Evolutionary conservation across 2,113 vertebrate species (phyloP), one percentile per base, ranked within the genome.

Genomic region (Speoplatyrhinus poulsoni): DNA sequence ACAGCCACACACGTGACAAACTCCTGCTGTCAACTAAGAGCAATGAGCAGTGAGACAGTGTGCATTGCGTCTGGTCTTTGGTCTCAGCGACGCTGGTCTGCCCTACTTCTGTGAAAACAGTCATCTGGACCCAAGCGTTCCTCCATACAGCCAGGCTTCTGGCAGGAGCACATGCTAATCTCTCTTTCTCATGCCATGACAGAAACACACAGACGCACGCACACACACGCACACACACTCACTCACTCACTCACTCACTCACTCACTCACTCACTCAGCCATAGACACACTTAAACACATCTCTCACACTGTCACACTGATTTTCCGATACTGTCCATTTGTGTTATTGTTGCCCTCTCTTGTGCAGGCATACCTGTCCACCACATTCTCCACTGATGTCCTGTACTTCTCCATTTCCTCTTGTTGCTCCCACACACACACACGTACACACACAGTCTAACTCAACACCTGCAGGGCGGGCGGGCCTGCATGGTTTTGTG

Each of bases 381-480:
- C 36, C 36, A 41, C 36, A 41, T 8, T 41, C 36, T 41, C 7
- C 36, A 41, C 36, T 41, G 36, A 41, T 1, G 36, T 41, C 26
- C 26, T 26, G 26, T 26, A 26, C 26, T 2, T 26, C 26, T 26
- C 2, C 26, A 41, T 41, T 41, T 41, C 36, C 36, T 41, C 4
- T 7, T 2, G 9, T 6, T 46, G 11, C 16, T 1, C 19, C 9
- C 47, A 52, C 32, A 62, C 60, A 50, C 49, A 72, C 33, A 16
- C 13, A 53, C 26, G 26, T 64, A 69, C 11, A 7, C 50, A 60
- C 67, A 60, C 64, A 16, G 85, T 74, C 70, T 79, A 55, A 65
- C 72, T 56, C 66, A 84, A 62, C 86, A 90, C 85, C 88, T 91
- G 82, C 85, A 87, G 77, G 70, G 63, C 72, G 77, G 70, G 63